phyloP scores from a whole-genome alignment of 2,888 invertebrate genomes.

The Drosophila suboccidentalis region DNA sequence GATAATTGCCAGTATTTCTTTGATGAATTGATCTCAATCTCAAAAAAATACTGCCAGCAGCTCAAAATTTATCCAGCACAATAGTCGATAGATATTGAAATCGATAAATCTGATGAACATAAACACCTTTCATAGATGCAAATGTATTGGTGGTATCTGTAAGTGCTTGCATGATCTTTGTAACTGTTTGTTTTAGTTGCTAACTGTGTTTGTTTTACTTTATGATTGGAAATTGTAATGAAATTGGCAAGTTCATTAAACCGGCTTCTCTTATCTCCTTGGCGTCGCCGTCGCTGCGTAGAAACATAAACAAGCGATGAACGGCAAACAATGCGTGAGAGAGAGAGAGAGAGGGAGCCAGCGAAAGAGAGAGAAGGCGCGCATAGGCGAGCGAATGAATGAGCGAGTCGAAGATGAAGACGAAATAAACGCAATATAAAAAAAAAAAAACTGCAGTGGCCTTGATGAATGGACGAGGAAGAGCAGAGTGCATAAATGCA shows the following conservation, averaged over 20 bases:
- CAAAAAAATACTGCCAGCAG: not conserved
- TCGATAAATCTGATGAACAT: slow-evolving; percentile 9
- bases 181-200: slow-evolving; percentile 25
- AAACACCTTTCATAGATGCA: slow-evolving; percentile 12
- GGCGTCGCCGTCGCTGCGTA: slow-evolving; percentile 36
- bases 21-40: too few relatives aligned
- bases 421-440: slow-evolving; percentile 65
- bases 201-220: slow-evolving; percentile 41
- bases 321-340: slow-evolving; percentile 30
- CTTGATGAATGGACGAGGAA: slow-evolving; percentile 60
- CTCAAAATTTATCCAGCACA: not conserved
- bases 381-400: slow-evolving; percentile 4
- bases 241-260: slow-evolving; percentile 78
- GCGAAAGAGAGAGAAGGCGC: not conserved
- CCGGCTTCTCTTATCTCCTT: slow-evolving; percentile 54
- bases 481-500: slow-evolving; percentile 37
- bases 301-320: slow-evolving; percentile 65
- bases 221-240: slow-evolving; percentile 51
- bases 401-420: slow-evolving; percentile 28
- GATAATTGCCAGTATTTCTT: too few relatives aligned
- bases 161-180: slow-evolving; percentile 29
- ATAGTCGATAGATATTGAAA: not conserved
- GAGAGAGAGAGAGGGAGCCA: not conserved
- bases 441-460: slow-evolving; percentile 66
- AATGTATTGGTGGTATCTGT: slow-evolving; percentile 1